phyloP scores from a whole-genome alignment of 2,888 invertebrate species.

The Strigamia maritima region DNA sequence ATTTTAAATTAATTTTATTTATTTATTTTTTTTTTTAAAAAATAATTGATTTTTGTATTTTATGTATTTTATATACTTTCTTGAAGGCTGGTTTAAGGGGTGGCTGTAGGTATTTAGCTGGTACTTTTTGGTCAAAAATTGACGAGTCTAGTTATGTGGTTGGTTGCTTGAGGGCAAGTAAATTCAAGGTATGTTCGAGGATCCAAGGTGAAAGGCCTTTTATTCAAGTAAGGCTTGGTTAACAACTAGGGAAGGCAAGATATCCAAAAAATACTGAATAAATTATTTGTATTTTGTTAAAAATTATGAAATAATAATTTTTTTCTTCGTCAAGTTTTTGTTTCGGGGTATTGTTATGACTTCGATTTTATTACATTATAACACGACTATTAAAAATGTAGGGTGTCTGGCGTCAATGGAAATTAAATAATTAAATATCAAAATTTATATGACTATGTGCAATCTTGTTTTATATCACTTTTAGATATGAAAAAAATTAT shows the following conservation, averaged over 20 bases:
- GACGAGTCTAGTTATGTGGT: slow-evolving; percentile 11
- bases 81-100: background rate
- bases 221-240: slow-evolving; percentile 9
- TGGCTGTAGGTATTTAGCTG: background rate
- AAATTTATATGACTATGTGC: too few relatives aligned
- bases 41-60: background rate
- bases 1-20: background rate
- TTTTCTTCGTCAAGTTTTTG: too few relatives aligned
- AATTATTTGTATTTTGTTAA: too few relatives aligned
- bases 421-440: too few relatives aligned
- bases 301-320: too few relatives aligned
- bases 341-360: too few relatives aligned
- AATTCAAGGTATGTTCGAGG: background rate
- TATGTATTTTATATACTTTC: background rate
- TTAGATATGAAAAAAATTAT: too few relatives aligned
- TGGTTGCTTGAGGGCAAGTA: background rate
- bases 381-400: too few relatives aligned
- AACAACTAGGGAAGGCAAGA: background rate
- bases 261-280: too few relatives aligned
- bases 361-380: too few relatives aligned
- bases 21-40: background rate
- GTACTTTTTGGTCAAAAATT: background rate
- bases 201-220: slow-evolving; percentile 8
- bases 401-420: too few relatives aligned
- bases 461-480: too few relatives aligned